phyloP scores from a whole-genome alignment of 2,113 vertebrate genomes.

The Ptyas mucosa region DNA sequence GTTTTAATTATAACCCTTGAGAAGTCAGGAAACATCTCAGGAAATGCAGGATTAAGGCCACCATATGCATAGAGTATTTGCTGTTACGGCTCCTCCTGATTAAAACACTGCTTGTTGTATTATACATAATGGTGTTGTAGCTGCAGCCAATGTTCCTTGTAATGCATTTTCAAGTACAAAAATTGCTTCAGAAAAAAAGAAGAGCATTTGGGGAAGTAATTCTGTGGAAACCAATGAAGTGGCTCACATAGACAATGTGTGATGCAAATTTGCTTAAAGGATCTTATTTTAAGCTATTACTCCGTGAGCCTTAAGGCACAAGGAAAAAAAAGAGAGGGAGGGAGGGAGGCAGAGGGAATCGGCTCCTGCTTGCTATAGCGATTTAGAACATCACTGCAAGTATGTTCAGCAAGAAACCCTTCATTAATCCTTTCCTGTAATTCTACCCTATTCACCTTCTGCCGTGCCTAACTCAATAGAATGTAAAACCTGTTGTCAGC shows the following conservation, averaged over 20 bases:
- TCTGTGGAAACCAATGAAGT: slow-evolving; percentile 78
- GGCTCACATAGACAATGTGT: slow-evolving; percentile 71
- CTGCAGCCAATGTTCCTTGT: slow-evolving; percentile 77
- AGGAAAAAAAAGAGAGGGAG: no score
- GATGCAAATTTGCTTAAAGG: slow-evolving; percentile 75
- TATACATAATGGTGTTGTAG: slow-evolving; percentile 64
- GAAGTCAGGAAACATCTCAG: slow-evolving; percentile 23
- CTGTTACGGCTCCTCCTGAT: slow-evolving; percentile 63
- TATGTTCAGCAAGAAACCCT: slow-evolving; percentile 68
- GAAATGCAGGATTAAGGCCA: slow-evolving; percentile 21
- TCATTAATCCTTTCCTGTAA: slow-evolving; percentile 79
- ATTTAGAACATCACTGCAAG: slow-evolving; percentile 70
- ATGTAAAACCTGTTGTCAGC: slow-evolving; percentile 76
- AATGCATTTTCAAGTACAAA: slow-evolving; percentile 76
- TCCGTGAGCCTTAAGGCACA: slow-evolving; percentile 66
- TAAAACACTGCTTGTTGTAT: slow-evolving; percentile 69
- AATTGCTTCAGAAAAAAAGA: slow-evolving; percentile 73
- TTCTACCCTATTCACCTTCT: slow-evolving; percentile 73
- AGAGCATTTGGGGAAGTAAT: slow-evolving; percentile 74
- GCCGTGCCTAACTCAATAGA: slow-evolving; percentile 70
- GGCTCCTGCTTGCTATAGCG: slow-evolving; percentile 67
- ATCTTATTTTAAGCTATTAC: slow-evolving; percentile 74
- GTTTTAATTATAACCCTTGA: slow-evolving; percentile 45
- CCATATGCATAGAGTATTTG: slow-evolving; percentile 41
- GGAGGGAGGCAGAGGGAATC: slow-evolving; percentile 22